These are phyloP conservation scores for Brachionus paranguensis DNA, from an alignment of 1,140 invertebrate species.

Conservation along the genomic window DNA sequence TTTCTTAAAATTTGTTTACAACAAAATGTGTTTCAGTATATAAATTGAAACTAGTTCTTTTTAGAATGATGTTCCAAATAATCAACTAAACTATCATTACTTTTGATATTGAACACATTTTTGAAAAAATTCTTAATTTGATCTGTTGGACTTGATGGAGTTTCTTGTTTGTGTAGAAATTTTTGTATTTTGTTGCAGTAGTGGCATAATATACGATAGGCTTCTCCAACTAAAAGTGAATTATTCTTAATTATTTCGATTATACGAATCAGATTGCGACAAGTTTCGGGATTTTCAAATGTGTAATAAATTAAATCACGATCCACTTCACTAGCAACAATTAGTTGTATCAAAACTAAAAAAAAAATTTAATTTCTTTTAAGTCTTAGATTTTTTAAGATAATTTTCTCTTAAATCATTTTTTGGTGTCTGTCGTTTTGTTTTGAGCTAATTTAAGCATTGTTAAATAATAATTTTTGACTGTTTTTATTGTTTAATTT, in stretches of 20 bases:
- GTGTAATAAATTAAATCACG: conserved; percentile 30
- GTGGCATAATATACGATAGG: not conserved
- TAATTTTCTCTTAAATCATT: too few species aligned
- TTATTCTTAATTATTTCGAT: not conserved
- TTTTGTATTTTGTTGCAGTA: conserved; percentile 18
- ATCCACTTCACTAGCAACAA: conserved; percentile 16
- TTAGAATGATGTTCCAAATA: conserved; percentile 15
- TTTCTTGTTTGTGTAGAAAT: not conserved
- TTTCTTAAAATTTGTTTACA: too few species aligned
- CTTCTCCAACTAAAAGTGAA: not conserved
- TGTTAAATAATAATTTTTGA: too few species aligned
- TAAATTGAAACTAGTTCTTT: not conserved
- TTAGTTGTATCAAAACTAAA: conserved; percentile 34
- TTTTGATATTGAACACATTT: not conserved
- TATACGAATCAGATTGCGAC: not conserved
- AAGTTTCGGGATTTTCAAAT: conserved; percentile 23
- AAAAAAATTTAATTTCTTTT: not conserved
- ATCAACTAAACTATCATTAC: not conserved
- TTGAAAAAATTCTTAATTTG: not conserved
- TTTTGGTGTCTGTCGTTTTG: too few species aligned
- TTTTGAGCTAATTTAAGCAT: too few species aligned
- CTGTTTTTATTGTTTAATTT: too few species aligned
- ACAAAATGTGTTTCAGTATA: too few species aligned
- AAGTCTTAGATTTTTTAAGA: too few species aligned
- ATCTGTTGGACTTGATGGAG: not conserved